These are phyloP conservation scores for Protodeltote pygarga DNA, from an alignment of 2,888 invertebrate genomes.

Conservation along the genomic window DNA sequence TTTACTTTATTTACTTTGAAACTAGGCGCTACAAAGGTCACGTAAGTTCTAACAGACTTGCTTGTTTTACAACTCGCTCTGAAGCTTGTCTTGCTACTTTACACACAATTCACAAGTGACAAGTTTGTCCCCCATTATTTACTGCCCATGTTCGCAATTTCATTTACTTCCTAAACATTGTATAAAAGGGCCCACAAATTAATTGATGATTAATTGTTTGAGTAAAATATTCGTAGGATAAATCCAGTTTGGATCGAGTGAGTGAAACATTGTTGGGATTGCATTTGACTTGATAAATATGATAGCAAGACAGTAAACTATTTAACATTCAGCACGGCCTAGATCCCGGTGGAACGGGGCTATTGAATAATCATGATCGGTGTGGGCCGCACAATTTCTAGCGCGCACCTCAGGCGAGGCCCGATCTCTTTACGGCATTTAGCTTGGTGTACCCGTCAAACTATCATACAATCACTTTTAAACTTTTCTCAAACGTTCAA, in stretches of 20 bases:
- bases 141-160: conserved; percentile 32
- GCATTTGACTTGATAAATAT: conserved; percentile 49
- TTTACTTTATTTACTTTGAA: conserved; percentile 15
- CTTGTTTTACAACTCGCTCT: conserved; percentile 38
- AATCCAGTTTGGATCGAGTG: conserved; percentile 14
- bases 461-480: conserved; percentile 28
- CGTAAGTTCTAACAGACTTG: conserved; percentile 33
- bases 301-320: conserved; percentile 62
- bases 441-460: conserved; percentile 28
- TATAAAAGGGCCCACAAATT: conserved; percentile 13
- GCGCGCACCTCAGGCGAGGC: conserved; percentile 48
- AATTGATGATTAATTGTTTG: conserved; percentile 15
- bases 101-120: no score
- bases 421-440: conserved; percentile 57
- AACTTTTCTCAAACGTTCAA: conserved; percentile 4
- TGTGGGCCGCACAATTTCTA: conserved; percentile 71
- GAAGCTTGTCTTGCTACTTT: conserved; percentile 33
- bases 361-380: conserved; percentile 83
- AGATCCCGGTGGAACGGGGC: conserved; percentile 68
- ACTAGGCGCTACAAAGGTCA: conserved; percentile 21
- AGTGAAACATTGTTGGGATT: conserved; percentile 35
- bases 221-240: conserved; percentile 15
- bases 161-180: conserved; percentile 33
- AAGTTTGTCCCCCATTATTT: conserved; percentile 30
- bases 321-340: conserved; percentile 76